Evolutionary conservation across 1,140 invertebrate genomes (phyloP), one percentile per base, ranked within the genome.

Genomic region (Aphelinus certus): DNA sequence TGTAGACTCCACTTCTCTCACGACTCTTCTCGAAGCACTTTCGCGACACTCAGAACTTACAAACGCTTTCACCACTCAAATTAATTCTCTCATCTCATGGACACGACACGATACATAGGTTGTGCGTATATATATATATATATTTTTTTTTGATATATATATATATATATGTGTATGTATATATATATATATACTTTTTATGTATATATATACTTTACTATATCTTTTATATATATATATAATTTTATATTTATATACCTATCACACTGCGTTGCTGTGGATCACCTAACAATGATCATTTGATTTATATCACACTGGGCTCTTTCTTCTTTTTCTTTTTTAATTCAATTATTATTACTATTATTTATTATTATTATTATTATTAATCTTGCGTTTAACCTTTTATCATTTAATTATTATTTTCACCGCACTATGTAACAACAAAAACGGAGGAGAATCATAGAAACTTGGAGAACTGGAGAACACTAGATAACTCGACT

Each of bases 221-320:
- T 58, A 45, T 67, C 9, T 58, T 67, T 66, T 72, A 60, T 72
- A 66, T 67, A 56, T 67, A 56, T 63, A 46, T 71, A 60, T 70
- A 62, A 58, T 71, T 75, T 62, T 72, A 66, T 68, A 65, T 76
- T 71, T 75, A 75, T 78, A 83, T 81, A 79, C 79, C 80, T 84
- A 85, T 85, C 83, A 83, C 85, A 81, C 82, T 82, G 78, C 76
- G 77, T 78, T 81, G 73, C 81, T 81, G 80, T 77, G 26, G 70
- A 73, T 73, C 71, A 72, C 75, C 61, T 71, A 73, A 71, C 51
- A 77, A 77, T 74, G 76, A 81, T 78, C 70, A 69, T 73, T 76
- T 73, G 61, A 76, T 73, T 76, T 72, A 72, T 76, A 76, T 76
- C 75, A 76, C 75, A 76, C 75, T 76, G 63, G 46, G 75, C 69